phyloP scores from a whole-genome alignment of 1,140 invertebrate species.

The Meloidogyne chitwoodi region DNA sequence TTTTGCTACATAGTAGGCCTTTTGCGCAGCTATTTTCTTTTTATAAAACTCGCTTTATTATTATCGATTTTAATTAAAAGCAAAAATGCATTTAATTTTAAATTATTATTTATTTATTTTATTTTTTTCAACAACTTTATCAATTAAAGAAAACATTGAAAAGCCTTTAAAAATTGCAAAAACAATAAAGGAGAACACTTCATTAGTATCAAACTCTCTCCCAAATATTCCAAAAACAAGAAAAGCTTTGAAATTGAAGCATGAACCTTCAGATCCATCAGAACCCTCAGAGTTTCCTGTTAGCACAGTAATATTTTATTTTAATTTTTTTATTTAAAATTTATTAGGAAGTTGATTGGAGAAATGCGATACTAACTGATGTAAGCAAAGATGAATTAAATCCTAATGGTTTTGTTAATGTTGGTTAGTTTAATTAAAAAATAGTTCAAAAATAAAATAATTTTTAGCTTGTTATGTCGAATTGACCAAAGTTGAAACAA shows the following conservation, averaged over 20 bases:
- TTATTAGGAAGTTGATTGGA: background rate
- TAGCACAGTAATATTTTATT: background rate
- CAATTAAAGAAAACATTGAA: background rate
- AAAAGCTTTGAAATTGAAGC: background rate
- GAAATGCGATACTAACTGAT: background rate
- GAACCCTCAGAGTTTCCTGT: background rate
- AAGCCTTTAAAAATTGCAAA: background rate
- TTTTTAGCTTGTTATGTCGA: background rate
- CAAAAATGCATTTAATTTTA: background rate
- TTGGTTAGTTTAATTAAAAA: background rate
- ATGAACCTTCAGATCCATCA: background rate
- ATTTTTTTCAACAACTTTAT: background rate
- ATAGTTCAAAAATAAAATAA: background rate
- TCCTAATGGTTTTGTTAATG: background rate
- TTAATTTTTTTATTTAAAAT: background rate
- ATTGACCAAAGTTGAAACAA: background rate
- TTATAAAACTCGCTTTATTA: background rate
- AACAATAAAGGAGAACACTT: background rate
- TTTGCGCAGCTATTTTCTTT: background rate
- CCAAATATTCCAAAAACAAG: background rate
- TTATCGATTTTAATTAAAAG: background rate
- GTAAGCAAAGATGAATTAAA: background rate
- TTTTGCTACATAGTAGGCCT: background rate
- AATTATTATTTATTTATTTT: background rate
- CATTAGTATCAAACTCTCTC: background rate